Percentiles rank a stretch among this genome's conserved stretches.
Conservation (phyloP, 2,113 vertebrate genomes). For the Ovis canadensis region DNA sequence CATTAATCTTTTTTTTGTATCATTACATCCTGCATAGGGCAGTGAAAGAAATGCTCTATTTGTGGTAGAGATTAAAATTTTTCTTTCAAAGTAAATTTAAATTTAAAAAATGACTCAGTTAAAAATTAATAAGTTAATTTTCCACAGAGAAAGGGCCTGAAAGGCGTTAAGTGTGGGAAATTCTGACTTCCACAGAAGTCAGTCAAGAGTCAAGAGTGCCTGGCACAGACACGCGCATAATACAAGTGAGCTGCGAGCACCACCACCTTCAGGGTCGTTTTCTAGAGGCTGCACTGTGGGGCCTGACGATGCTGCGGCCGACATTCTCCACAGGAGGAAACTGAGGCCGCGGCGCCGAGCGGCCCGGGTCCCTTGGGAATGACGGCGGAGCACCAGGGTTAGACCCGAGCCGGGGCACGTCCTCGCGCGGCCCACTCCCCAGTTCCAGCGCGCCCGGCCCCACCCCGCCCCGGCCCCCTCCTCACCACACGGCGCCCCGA, state of each 20-base stretch:
- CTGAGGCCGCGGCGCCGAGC: too few relatives aligned
- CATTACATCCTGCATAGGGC: not conserved
- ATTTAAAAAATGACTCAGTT: not conserved
- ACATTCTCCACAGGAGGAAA: not conserved
- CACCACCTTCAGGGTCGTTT: not conserved
- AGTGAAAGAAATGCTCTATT: not conserved
- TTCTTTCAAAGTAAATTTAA: not conserved
- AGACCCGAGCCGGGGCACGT: rapidly evolving
- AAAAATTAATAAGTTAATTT: not conserved
- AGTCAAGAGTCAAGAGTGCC: not conserved
- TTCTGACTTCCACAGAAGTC: too few relatives aligned
- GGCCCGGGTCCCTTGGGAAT: rapidly evolving
- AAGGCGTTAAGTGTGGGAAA: not conserved
- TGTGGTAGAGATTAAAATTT: not conserved
- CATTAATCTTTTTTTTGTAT: not conserved
- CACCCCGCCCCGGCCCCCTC: rapidly evolving
- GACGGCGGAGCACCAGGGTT: rapidly evolving
- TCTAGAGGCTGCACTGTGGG: not conserved
- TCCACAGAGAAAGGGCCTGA: not conserved
- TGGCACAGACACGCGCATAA: not conserved
- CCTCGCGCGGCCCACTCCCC: not conserved
- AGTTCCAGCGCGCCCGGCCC: rapidly evolving
- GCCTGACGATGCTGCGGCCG: not conserved
- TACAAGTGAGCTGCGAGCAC: not conserved
- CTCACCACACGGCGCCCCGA: not conserved